Percentiles rank a stretch among this genome's conserved stretches.
phyloP scores from a whole-genome alignment of 2,888 invertebrate genomes.

The Sthenelais limicola region DNA sequence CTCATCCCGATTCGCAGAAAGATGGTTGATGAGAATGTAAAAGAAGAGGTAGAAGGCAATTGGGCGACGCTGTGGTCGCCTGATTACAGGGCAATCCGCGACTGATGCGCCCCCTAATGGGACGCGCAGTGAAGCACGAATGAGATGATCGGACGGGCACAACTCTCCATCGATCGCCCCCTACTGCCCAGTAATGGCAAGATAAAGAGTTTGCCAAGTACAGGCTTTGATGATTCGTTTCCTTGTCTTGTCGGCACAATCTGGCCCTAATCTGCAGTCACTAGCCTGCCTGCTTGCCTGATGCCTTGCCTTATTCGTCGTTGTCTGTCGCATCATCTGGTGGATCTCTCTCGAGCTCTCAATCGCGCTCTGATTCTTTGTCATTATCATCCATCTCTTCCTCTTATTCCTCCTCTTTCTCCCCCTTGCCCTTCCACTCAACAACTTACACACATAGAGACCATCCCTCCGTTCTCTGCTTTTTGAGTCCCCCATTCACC shows the following conservation, averaged over 20 bases:
- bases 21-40: conserved; percentile 31
- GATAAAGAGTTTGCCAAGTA: conserved; percentile 29
- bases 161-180: conserved; percentile 2
- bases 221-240: conserved; percentile 34
- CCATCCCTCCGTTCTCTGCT: too few relatives aligned
- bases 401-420: too few relatives aligned
- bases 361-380: too few relatives aligned
- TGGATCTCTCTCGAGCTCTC: conserved; percentile 14
- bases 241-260: conserved; percentile 36
- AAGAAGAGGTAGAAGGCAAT: conserved; percentile 23
- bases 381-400: conserved; percentile 19
- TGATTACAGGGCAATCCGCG: conserved; percentile 30
- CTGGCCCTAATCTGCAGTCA: conserved; percentile 18
- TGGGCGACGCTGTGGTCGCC: conserved; percentile 6
- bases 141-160: neutral
- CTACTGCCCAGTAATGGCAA: conserved; percentile 20
- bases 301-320: too few relatives aligned
- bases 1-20: conserved; percentile 15
- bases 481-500: too few relatives aligned
- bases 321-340: neutral
- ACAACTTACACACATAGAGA: too few relatives aligned
- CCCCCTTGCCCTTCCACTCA: too few relatives aligned
- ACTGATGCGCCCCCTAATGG: conserved; percentile 3
- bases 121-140: neutral
- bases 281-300: too few relatives aligned